A percentile compares a stretch with the other conserved stretches of the same genome.
phyloP scores from a whole-genome alignment of 2,113 vertebrate species.

The Phocoena phocoena region DNA sequence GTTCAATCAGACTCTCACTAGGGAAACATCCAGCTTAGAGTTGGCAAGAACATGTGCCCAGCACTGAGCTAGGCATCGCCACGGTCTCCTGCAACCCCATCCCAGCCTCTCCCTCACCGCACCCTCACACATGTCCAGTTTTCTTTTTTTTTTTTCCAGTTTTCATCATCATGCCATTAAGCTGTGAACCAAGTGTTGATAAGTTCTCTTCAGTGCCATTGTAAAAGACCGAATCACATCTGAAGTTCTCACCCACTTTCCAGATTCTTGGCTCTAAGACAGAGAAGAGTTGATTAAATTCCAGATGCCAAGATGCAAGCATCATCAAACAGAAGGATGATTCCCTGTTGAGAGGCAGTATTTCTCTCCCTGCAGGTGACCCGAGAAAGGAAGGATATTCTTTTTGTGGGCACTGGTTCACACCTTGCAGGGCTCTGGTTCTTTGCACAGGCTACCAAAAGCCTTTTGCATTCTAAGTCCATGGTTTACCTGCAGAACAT shows the following conservation, averaged over 20 bases:
- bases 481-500: background rate
- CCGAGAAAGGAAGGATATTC: constrained; percentile 37
- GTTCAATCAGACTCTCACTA: background rate
- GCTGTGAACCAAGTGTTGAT: constrained; percentile 55
- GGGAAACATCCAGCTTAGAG: background rate
- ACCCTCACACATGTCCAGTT: background rate
- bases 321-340: background rate
- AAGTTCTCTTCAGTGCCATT: constrained; percentile 44
- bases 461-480: background rate
- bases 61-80: background rate
- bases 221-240: constrained; percentile 72
- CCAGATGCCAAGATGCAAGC: constrained; percentile 37
- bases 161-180: background rate
- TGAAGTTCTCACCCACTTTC: constrained; percentile 58
- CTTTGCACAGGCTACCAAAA: background rate
- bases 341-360: constrained; percentile 32
- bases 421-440: background rate
- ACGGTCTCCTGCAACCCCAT: background rate
- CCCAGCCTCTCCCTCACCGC: background rate
- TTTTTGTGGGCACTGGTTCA: background rate
- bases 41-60: background rate
- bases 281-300: constrained; percentile 61
- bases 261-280: constrained; percentile 69
- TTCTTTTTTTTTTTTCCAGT: background rate
- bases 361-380: background rate